Evolutionary conservation across 2,113 vertebrate species (phyloP).

Genomic region (Erythrocercus mccallii): DNA sequence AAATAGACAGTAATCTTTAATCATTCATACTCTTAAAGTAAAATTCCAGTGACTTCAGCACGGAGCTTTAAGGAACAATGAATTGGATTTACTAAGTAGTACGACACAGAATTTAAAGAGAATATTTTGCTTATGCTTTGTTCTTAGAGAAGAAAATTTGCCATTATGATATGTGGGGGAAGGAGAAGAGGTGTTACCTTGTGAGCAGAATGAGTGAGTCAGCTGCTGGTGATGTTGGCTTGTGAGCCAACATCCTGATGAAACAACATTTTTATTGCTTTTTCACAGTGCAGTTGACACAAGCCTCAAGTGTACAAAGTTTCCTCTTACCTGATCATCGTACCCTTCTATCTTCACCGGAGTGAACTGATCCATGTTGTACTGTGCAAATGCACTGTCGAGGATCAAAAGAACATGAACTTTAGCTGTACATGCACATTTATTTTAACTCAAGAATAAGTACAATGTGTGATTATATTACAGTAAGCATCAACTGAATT

Average conservation of each 20-base stretch:
- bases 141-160: neutral
- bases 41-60: neutral
- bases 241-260: neutral
- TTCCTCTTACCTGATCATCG: constrained; percentile 82
- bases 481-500: neutral
- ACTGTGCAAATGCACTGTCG: constrained; percentile 92
- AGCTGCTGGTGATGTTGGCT: neutral
- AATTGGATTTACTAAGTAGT: neutral
- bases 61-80: neutral
- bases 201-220: neutral
- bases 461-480: neutral
- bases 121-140: neutral
- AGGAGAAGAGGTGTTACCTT: neutral
- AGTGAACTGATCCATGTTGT: constrained; percentile 98
- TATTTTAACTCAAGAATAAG: neutral
- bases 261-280: neutral
- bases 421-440: neutral
- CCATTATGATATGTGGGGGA: neutral
- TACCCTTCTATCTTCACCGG: constrained; percentile 88
- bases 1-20: neutral
- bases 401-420: neutral
- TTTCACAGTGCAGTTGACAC: neutral
- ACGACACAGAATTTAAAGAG: neutral
- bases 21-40: neutral
- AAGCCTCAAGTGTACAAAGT: neutral